phyloP scores from a whole-genome alignment of 2,797 vertebrate species.

The Eulemur rubriventer region DNA sequence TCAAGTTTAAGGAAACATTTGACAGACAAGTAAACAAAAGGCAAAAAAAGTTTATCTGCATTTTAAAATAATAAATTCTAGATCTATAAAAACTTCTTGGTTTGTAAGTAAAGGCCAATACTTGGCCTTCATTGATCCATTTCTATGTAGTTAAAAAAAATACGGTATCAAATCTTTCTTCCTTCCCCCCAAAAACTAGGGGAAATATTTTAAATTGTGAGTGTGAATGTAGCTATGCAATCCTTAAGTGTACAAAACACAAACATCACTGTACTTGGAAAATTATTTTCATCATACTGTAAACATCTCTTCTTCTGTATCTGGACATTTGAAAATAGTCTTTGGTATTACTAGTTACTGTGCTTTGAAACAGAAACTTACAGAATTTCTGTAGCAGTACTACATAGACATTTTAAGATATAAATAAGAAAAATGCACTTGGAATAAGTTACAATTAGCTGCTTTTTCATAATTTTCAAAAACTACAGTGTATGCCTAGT shows the following conservation, averaged over 20 bases:
- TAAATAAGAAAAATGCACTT: constrained; percentile 79
- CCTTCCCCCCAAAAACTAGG: constrained; percentile 36
- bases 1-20: constrained; percentile 63
- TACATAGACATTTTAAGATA: constrained; percentile 73
- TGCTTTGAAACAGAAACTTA: constrained; percentile 71
- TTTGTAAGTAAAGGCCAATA: constrained; percentile 70
- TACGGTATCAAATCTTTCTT: constrained; percentile 74
- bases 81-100: constrained; percentile 73
- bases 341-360: constrained; percentile 84
- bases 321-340: constrained; percentile 73
- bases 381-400: constrained; percentile 63
- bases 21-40: constrained; percentile 62
- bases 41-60: constrained; percentile 53
- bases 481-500: constrained; percentile 79
- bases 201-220: constrained; percentile 66
- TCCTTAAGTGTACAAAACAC: constrained; percentile 58
- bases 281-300: constrained; percentile 80
- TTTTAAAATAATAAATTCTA: constrained; percentile 78
- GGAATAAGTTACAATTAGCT: constrained; percentile 81
- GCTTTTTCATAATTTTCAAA: constrained; percentile 79
- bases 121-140: constrained; percentile 65
- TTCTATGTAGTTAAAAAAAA: constrained; percentile 74
- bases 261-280: constrained; percentile 66
- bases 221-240: constrained; percentile 53
- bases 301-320: constrained; percentile 81